A percentile compares a stretch with the other conserved stretches of the same genome.
Conservation (phyloP, 2,888 invertebrate genomes). For the Napeogenes sylphis region DNA sequence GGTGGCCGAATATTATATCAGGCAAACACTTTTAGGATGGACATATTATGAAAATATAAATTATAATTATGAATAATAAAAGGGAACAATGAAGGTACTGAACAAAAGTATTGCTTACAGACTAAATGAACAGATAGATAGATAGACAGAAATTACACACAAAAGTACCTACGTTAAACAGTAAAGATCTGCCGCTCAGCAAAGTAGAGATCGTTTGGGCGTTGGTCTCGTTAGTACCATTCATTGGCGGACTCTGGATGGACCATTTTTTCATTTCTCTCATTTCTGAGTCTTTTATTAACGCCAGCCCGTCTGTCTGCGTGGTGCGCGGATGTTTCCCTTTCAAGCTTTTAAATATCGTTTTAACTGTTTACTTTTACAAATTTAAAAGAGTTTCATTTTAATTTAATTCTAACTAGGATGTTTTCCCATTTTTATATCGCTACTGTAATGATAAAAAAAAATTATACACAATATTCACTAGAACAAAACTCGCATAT, state of each 20-base stretch:
- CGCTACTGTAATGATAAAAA: too few species aligned
- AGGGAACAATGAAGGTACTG: constrained; percentile 25
- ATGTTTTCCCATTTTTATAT: too few species aligned
- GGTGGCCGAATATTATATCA: constrained; percentile 4
- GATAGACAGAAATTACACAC: constrained; percentile 39
- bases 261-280: constrained; percentile 43
- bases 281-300: constrained; percentile 42
- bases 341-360: constrained; percentile 22
- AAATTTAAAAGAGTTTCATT: too few species aligned
- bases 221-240: constrained; percentile 62
- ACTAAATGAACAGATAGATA: constrained; percentile 15
- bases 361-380: not conserved
- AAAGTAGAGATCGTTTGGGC: constrained; percentile 47
- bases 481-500: too few species aligned
- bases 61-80: constrained; percentile 10
- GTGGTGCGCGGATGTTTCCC: constrained; percentile 11
- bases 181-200: constrained; percentile 40
- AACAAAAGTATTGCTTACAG: constrained; percentile 23
- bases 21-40: not conserved
- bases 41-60: not conserved
- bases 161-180: constrained; percentile 40
- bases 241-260: constrained; percentile 49
- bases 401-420: too few species aligned
- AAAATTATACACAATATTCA: too few species aligned
- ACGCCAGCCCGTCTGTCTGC: constrained; percentile 34